A percentile compares a stretch with the other conserved stretches of the same genome.
Conservation (phyloP, 2,797 vertebrate genomes). For the Pangasius sanitwongsei region DNA sequence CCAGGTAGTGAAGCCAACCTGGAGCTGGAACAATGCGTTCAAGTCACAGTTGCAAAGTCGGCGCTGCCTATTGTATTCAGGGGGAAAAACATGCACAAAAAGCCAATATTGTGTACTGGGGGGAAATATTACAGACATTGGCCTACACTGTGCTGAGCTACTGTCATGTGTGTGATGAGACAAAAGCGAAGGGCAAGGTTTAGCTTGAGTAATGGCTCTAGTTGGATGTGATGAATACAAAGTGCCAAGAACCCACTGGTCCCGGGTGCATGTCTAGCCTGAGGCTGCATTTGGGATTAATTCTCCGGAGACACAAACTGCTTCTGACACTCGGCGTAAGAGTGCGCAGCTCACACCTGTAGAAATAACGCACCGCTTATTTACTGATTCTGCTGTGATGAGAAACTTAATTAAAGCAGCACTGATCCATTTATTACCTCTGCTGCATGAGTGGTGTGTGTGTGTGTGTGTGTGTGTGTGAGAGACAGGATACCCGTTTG, state of each 20-base stretch:
- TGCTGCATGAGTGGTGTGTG: neutral
- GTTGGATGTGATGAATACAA: slow-evolving; percentile 40
- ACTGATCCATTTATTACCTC: slow-evolving; percentile 23
- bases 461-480: neutral
- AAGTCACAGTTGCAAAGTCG: slow-evolving; percentile 37
- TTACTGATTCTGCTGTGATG: slow-evolving; percentile 26
- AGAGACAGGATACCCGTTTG: neutral
- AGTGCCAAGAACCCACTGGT: slow-evolving; percentile 23
- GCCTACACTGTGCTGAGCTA: neutral
- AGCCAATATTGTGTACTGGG: neutral
- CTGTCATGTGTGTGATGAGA: neutral
- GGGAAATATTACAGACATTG: neutral
- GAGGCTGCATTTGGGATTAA: slow-evolving; percentile 18
- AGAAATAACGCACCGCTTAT: slow-evolving; percentile 20
- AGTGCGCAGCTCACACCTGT: slow-evolving; percentile 18
- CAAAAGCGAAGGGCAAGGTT: neutral
- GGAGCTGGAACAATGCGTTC: slow-evolving; percentile 34
- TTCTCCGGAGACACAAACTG: slow-evolving; percentile 10
- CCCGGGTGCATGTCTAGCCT: slow-evolving; percentile 20
- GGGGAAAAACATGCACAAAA: neutral
- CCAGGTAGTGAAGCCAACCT: slow-evolving; percentile 29
- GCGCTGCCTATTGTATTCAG: neutral
- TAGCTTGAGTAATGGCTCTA: slow-evolving; percentile 36
- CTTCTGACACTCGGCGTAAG: neutral
- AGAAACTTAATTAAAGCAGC: slow-evolving; percentile 40